These are phyloP conservation scores for Gallinago jamesoni DNA, from an alignment of 2,113 vertebrate species.

Conservation along the genomic window DNA sequence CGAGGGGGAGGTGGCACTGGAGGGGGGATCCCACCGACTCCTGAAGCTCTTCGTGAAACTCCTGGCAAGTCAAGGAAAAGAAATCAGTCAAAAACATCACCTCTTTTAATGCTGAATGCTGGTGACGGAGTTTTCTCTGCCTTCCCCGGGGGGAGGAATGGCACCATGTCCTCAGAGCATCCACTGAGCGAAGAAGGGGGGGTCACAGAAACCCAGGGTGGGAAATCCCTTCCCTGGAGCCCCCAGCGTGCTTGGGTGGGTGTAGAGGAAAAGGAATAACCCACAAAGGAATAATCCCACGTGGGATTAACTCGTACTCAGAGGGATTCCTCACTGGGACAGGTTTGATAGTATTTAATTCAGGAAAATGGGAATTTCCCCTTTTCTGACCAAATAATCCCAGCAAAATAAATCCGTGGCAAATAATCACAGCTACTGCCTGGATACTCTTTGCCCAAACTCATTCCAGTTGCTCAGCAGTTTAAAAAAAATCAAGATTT, in stretches of 20 bases:
- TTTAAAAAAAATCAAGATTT: not conserved
- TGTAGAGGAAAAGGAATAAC: not conserved
- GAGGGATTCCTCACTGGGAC: not conserved
- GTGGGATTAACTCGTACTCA: rapidly evolving
- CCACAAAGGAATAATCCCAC: too few species aligned
- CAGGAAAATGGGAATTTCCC: not conserved
- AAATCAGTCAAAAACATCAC: not conserved
- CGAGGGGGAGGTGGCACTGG: not conserved
- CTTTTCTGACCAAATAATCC: not conserved
- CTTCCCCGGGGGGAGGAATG: not conserved
- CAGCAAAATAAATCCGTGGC: not conserved
- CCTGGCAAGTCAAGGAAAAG: not conserved
- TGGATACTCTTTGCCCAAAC: too few species aligned
- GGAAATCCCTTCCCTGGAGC: not conserved
- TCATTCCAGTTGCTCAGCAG: rapidly evolving
- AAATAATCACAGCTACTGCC: not conserved
- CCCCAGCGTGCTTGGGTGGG: not conserved
- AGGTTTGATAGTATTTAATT: not conserved
- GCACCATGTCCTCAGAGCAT: not conserved
- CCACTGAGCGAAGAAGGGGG: not conserved
- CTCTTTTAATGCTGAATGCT: rapidly evolving
- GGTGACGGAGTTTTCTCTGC: not conserved
- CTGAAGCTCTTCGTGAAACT: not conserved
- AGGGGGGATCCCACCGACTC: not conserved
- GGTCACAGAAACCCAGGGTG: rapidly evolving